Base-by-base conservation (phyloP, 2,888 invertebrate genomes). In the Homarus gammarus region DNA sequence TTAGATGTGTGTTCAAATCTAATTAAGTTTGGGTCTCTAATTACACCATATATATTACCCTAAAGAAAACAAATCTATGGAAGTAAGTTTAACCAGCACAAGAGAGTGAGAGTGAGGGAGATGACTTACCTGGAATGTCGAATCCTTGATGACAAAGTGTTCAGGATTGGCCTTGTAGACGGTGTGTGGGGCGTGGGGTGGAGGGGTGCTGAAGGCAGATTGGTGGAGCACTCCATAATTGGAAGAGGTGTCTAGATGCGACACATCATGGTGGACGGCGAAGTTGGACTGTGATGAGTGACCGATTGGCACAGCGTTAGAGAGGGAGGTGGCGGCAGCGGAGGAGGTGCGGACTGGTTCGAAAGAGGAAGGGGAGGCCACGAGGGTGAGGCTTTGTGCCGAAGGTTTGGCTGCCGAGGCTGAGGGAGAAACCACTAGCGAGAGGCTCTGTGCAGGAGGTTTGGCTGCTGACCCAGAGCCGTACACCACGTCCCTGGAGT, bases 81-180 rank as follows among this genome's bases (percentile, higher is more conserved):
- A n/a, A n/a, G n/a, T n/a, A n/a, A n/a, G n/a, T n/a, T n/a, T n/a
- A n/a, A n/a, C n/a, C n/a, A n/a, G n/a, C n/a, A n/a, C n/a, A n/a
- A n/a, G n/a, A n/a, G n/a, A n/a, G n/a, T n/a, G n/a, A n/a, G n/a
- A n/a, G n/a, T n/a, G n/a, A n/a, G n/a, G n/a, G n/a, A n/a, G n/a
- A n/a, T n/a, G 10, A 68, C 68, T 89, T 33, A 84, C 87, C 87
- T 90, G 87, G 84, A 90, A 90, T 10, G 78, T 78, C 6, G 84
- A 70, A 18, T 90, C 87, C 78, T 79, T 75, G 79, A 90, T 86
- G 61, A 84, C 27, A 61, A 87, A 90, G 36, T 90, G 70, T 33
- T 38, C 31, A 8, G 81, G 87, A 22, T 88, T 70, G 70, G 70
- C 87, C 12, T 49, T 68, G 44, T 70, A 61, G 1, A 75, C 31